Conservation (phyloP, 2,113 vertebrate species). For the Andinoacara biseriatus region DNA sequence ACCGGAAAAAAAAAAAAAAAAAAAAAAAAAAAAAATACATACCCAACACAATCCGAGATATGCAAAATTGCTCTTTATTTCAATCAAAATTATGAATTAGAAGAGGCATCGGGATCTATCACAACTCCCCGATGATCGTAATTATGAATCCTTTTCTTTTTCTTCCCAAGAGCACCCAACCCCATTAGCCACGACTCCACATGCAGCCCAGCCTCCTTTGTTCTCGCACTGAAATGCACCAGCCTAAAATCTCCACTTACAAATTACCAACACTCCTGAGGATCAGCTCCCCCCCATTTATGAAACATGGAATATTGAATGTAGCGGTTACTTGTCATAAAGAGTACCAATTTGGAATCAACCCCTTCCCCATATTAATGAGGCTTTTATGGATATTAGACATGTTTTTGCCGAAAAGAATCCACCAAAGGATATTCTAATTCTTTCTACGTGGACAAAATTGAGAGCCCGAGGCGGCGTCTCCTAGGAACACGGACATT, state of each 20-base stretch:
- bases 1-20: neutral
- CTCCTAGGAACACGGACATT: slow-evolving; percentile 23
- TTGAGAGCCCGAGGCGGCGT: slow-evolving; percentile 33
- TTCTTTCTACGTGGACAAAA: slow-evolving; percentile 38
- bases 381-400: slow-evolving; percentile 56
- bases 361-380: slow-evolving; percentile 41
- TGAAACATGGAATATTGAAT: slow-evolving; percentile 42
- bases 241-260: slow-evolving; percentile 31
- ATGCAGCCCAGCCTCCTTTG: slow-evolving; percentile 37
- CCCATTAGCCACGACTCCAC: slow-evolving; percentile 10
- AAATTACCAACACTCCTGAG: slow-evolving; percentile 38
- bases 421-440: slow-evolving; percentile 42
- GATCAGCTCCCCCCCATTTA: slow-evolving; percentile 35
- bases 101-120: slow-evolving; percentile 11
- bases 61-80: neutral
- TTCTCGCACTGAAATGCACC: slow-evolving; percentile 26
- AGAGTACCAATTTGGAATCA: slow-evolving; percentile 46
- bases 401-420: slow-evolving; percentile 30
- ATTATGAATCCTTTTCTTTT: slow-evolving; percentile 21
- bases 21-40: neutral
- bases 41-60: neutral
- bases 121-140: slow-evolving; percentile 10
- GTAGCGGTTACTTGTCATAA: slow-evolving; percentile 42
- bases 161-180: slow-evolving; percentile 5
- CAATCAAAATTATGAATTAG: slow-evolving; percentile 10